Conservation (phyloP, 2,797 vertebrate genomes). For the Sebastes wilsoni region DNA sequence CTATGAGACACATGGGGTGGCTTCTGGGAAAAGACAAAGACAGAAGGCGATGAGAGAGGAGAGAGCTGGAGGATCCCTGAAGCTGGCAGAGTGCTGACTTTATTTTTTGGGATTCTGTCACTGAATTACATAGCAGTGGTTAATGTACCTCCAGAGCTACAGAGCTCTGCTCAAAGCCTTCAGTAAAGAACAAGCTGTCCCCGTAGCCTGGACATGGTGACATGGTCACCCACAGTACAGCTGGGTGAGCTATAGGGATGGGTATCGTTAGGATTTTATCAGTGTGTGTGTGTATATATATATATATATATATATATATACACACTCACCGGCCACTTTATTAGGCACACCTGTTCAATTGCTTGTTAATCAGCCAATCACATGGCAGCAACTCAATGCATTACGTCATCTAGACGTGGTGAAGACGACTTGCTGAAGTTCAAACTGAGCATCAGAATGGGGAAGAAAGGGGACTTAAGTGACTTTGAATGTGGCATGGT, state of each 20-base stretch:
- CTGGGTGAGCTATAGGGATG: background rate
- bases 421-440: no score
- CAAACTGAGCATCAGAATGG: no score
- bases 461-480: no score
- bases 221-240: background rate
- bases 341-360: no score
- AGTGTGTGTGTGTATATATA: no score
- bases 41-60: background rate
- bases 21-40: constrained; percentile 28
- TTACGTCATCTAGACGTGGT: no score
- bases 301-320: no score
- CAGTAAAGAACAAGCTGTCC: background rate
- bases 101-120: constrained; percentile 5
- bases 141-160: background rate
- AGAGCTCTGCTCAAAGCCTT: background rate
- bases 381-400: no score
- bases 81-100: constrained; percentile 9
- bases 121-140: background rate
- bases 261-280: no score
- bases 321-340: no score
- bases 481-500: no score
- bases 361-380: no score
- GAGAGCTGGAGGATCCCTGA: constrained; percentile 11
- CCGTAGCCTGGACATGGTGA: background rate
- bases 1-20: constrained; percentile 20